These are phyloP conservation scores for Crotophaga sulcirostris DNA, from an alignment of 2,113 vertebrate species.

Conservation along the genomic window DNA sequence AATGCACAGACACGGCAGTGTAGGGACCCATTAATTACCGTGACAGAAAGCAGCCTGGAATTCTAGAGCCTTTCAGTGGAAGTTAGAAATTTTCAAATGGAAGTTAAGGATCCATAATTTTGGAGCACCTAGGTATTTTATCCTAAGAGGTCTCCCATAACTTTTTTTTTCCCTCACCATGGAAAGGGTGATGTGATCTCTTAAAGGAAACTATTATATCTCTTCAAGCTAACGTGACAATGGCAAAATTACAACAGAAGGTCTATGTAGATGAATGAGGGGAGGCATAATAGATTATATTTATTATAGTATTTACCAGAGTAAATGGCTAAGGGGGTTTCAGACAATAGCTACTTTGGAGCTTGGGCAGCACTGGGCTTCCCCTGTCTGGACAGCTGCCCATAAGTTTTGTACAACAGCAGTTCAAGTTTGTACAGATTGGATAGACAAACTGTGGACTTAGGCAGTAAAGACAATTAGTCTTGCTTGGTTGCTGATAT, in stretches of 20 bases:
- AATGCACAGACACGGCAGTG: neutral
- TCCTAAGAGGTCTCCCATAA: neutral
- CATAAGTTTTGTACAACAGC: neutral
- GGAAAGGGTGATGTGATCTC: neutral
- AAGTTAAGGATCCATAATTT: neutral
- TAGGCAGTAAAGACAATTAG: neutral
- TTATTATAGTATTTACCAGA: too few relatives aligned
- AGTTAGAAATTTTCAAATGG: neutral
- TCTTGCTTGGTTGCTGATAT: neutral
- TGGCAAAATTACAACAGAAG: neutral
- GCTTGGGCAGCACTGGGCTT: neutral
- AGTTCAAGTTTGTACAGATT: neutral
- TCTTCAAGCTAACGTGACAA: rapidly evolving
- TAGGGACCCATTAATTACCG: neutral
- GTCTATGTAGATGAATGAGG: neutral
- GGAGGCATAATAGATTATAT: neutral
- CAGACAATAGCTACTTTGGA: neutral
- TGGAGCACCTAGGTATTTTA: neutral
- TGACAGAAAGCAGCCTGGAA: neutral
- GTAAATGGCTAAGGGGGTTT: neutral
- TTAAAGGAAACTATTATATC: neutral
- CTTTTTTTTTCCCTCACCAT: neutral
- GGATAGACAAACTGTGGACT: neutral
- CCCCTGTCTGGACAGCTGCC: neutral
- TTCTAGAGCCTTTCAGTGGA: neutral